phyloP scores from a whole-genome alignment of 2,797 vertebrate genomes.

The Galagoides demidoff region DNA sequence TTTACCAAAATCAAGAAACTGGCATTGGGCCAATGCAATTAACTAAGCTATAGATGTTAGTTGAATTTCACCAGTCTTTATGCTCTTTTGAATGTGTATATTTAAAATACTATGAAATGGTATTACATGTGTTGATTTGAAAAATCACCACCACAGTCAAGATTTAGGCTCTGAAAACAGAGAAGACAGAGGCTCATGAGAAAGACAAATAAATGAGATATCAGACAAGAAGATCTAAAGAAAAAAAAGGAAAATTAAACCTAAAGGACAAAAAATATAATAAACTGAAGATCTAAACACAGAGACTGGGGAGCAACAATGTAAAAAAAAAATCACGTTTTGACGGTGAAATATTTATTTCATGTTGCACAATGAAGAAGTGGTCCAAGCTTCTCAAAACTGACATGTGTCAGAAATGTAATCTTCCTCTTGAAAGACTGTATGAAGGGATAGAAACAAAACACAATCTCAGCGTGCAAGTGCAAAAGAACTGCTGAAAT shows the following conservation, averaged over 20 bases:
- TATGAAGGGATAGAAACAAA: not conserved
- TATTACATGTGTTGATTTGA: not conserved
- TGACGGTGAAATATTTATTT: not conserved
- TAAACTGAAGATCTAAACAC: conserved; percentile 16
- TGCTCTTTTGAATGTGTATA: not conserved
- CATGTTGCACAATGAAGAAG: not conserved
- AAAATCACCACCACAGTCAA: not conserved
- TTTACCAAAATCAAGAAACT: not conserved
- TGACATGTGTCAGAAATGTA: not conserved
- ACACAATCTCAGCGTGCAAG: not conserved
- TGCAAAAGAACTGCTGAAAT: not conserved
- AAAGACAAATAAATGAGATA: not conserved
- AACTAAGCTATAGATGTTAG: not conserved
- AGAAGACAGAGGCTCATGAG: not conserved
- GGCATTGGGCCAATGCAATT: not conserved
- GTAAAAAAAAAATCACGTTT: conserved; percentile 36
- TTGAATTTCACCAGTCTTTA: not conserved
- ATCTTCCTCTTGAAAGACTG: not conserved
- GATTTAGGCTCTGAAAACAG: not conserved
- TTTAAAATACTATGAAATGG: not conserved
- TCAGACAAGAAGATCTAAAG: not conserved
- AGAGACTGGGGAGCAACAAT: not conserved
- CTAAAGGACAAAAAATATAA: not conserved
- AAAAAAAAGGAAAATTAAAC: not conserved
- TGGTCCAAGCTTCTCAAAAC: not conserved